phyloP scores from a whole-genome alignment of 1,140 invertebrate species.

The Oppia nitens region DNA sequence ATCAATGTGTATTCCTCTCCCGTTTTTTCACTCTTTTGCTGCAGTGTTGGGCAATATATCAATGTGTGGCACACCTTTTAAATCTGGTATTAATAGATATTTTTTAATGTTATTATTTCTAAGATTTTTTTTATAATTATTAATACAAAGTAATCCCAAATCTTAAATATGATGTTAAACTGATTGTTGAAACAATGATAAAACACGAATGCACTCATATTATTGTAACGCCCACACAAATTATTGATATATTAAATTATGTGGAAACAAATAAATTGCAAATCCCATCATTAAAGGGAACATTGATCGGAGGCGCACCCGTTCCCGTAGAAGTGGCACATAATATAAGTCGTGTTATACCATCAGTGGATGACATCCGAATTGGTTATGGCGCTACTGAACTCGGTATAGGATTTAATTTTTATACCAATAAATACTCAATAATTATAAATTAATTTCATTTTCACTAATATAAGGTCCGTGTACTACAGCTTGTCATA shows the following conservation, averaged over 20 bases:
- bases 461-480: slow-evolving; percentile 1
- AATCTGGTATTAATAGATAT: not conserved
- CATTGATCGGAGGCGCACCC: slow-evolving; percentile 10
- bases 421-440: not conserved
- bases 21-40: slow-evolving; percentile 83
- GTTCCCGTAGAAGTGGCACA: slow-evolving; percentile 13
- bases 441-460: no score
- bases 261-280: slow-evolving; percentile 4
- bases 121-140: not conserved
- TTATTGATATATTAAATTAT: slow-evolving; percentile 16
- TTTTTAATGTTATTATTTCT: not conserved
- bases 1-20: slow-evolving; percentile 55
- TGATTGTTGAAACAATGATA: slow-evolving; percentile 6
- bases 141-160: slow-evolving; percentile 4
- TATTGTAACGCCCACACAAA: slow-evolving; percentile 14
- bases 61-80: not conserved
- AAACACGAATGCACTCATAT: slow-evolving; percentile 10
- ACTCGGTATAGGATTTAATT: not conserved
- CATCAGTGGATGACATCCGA: slow-evolving; percentile 3
- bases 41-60: slow-evolving; percentile 47
- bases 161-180: slow-evolving; percentile 12
- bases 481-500: not conserved
- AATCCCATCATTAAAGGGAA: slow-evolving; percentile 1
- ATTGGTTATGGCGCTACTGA: slow-evolving; percentile 17
- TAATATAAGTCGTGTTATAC: not conserved